Conservation (phyloP, 1,140 invertebrate genomes). For the Cataglyphis hispanica region DNA sequence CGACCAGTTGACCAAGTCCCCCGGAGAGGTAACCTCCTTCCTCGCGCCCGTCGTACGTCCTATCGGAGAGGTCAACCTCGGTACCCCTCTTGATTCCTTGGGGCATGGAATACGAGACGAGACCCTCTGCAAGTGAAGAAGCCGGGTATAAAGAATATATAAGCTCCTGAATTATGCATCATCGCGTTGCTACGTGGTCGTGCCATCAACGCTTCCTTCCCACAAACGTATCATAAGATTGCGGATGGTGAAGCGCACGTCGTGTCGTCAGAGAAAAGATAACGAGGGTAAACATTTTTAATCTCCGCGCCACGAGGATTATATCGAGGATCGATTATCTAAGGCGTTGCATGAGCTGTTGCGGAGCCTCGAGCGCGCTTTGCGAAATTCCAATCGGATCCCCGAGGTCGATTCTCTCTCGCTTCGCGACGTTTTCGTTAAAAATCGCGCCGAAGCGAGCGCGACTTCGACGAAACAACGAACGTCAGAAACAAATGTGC, state of each 20-base stretch:
- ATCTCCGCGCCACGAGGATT: slow-evolving; percentile 25
- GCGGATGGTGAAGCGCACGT: slow-evolving; percentile 42
- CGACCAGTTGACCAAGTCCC: slow-evolving; percentile 96
- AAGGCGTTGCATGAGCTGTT: neutral
- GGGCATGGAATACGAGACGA: slow-evolving; percentile 93
- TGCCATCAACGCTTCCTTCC: slow-evolving; percentile 49
- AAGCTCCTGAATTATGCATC: slow-evolving; percentile 66
- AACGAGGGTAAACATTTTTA: slow-evolving; percentile 60
- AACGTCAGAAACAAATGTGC: slow-evolving; percentile 23
- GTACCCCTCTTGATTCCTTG: slow-evolving; percentile 91
- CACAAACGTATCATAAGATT: slow-evolving; percentile 69
- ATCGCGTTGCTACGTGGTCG: slow-evolving; percentile 51
- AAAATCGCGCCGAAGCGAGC: slow-evolving; percentile 26
- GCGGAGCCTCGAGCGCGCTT: neutral
- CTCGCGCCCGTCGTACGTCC: slow-evolving; percentile 92
- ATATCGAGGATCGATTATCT: slow-evolving; percentile 21
- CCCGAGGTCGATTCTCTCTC: neutral
- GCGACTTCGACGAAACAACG: slow-evolving; percentile 21
- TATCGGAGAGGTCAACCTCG: slow-evolving; percentile 92
- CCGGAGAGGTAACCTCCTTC: slow-evolving; percentile 89
- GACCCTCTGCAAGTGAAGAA: slow-evolving; percentile 88
- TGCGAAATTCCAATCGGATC: neutral
- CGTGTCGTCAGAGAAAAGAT: slow-evolving; percentile 11
- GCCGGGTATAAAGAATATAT: slow-evolving; percentile 52
- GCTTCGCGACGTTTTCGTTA: slow-evolving; percentile 31